Base-by-base conservation (phyloP, 2,888 invertebrate genomes). In the Plagodis dolabraria region DNA sequence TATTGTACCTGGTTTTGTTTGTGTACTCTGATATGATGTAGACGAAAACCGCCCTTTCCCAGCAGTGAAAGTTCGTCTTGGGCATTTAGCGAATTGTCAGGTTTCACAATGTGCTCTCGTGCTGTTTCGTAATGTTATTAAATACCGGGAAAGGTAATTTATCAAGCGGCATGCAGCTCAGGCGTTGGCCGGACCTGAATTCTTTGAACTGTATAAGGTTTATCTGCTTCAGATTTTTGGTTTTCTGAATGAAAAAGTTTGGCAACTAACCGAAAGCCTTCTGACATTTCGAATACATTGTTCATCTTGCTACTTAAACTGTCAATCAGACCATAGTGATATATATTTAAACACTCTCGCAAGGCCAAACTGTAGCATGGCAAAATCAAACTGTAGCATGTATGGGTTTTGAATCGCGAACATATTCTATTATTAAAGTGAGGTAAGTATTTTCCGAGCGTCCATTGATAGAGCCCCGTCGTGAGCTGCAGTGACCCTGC, bases 381-480 rank as follows among this genome's bases (percentile, higher is more conserved):
- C n/a, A n/a, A n/a, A n/a, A n/a, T n/a, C n/a, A n/a, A n/a, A n/a
- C n/a, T n/a, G n/a, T n/a, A n/a, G n/a, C n/a, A n/a, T n/a, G n/a
- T n/a, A n/a, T n/a, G n/a, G n/a, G n/a, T n/a, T n/a, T n/a, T n/a
- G n/a, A n/a, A n/a, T n/a, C n/a, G n/a, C n/a, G n/a, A n/a, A n/a
- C n/a, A n/a, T n/a, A n/a, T 22, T 22, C 22, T 22, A 22, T 22
- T 22, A 22, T 1, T 22, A 22, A 22, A 22, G 22, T 22, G 22
- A 22, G 22, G 22, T 22, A 22, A 22, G 22, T 22, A 22, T 40
- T 40, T 40, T 40, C 22, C 49, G 10, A 40, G 38, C 7, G 5
- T 22, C 10, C 65, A 86, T 86, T 87, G 87, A 84, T 83, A 82
- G 76, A 75, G 70, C 75, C 71, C 70, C 33, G 38, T 10, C 10